Conservation (phyloP, 2,797 vertebrate genomes). For the Synanceia verrucosa region DNA sequence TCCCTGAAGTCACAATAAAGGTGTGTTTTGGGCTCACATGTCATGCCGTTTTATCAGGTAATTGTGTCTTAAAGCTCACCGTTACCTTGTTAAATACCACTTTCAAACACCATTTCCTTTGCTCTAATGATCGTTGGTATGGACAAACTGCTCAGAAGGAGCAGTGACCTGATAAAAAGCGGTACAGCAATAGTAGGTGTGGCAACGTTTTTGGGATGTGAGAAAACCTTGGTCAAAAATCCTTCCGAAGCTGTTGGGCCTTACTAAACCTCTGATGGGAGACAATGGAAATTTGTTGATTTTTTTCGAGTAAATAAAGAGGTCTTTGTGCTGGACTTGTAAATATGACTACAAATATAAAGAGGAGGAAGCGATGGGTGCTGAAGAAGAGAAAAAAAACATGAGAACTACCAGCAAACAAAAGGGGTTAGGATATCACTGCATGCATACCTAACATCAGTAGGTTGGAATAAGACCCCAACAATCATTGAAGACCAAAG, state of each 20-base stretch:
- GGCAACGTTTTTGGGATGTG: conserved; percentile 94
- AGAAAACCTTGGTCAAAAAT: conserved; percentile 99
- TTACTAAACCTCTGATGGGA: conserved; percentile 87
- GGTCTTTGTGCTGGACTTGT: conserved; percentile 87
- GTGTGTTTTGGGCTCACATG: background rate
- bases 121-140: conserved; percentile 4
- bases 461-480: conserved; percentile 68
- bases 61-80: conserved; percentile 7
- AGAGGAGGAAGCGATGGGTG: conserved; percentile 86
- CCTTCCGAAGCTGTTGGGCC: conserved; percentile 95
- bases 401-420: conserved; percentile 87
- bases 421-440: conserved; percentile 88
- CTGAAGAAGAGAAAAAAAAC: conserved; percentile 82
- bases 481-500: conserved; percentile 63
- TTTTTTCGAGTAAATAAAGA: conserved; percentile 55
- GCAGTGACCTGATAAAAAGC: conserved; percentile 87
- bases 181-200: conserved; percentile 92
- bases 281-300: conserved; percentile 71
- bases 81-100: background rate
- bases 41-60: conserved; percentile 64
- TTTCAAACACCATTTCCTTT: no score
- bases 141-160: conserved; percentile 61
- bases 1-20: conserved; percentile 1
- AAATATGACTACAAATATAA: conserved; percentile 79
- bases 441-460: conserved; percentile 84